Base-by-base conservation (phyloP, 2,113 vertebrate species). In the Apaloderma vittatum region DNA sequence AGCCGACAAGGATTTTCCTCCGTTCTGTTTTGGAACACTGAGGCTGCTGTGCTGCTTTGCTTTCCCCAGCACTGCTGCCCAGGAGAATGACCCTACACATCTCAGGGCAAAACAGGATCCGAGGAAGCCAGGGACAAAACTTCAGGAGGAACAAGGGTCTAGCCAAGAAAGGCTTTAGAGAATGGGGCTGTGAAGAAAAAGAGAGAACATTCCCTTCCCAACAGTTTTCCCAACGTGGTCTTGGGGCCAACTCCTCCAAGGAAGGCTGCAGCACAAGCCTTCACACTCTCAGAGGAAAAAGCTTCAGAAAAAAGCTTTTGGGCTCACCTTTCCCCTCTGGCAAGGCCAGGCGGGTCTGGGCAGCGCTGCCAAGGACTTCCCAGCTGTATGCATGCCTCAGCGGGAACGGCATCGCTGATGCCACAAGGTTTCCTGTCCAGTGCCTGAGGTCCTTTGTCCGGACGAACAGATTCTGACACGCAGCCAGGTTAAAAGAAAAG, bases 1-100 rank as follows among this genome's bases (percentile, higher is more conserved):
- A 71, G 65, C 58, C 51, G n/a, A 58, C 20, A 15, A 86, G 45
- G 73, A 86, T 87, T 94, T 92, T 76, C 54, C 70, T 27, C 37
- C 6, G 23, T 46, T 61, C 59, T 0, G 1, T 49, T 84, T 65
- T 2, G 11, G 51, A 77, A 90, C 52, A 81, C 74, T 72, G 58
- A 18, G 26, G 77, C 26, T 46, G 61, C 65, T 82, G 78, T 90
- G 63, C 62, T 72, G 77, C 45, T 79, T 57, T 70, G 55, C 62
- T 46, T 83, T 46, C 76, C 34, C 23, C 2, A 4, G 63, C 17
- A 30, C 40, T 9, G 4, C 29, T 73, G 78, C 7, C 22, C 61
- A 81, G 48, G n/a, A 61, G n/a, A 61, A 66, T 15, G 24, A 61
- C 37, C 71, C 77, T 57, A 23, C 21, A 62, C 26, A 8, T 37